Evolutionary conservation across 1,140 invertebrate genomes (phyloP).

Genomic region (Sarcophaga bullata): DNA sequence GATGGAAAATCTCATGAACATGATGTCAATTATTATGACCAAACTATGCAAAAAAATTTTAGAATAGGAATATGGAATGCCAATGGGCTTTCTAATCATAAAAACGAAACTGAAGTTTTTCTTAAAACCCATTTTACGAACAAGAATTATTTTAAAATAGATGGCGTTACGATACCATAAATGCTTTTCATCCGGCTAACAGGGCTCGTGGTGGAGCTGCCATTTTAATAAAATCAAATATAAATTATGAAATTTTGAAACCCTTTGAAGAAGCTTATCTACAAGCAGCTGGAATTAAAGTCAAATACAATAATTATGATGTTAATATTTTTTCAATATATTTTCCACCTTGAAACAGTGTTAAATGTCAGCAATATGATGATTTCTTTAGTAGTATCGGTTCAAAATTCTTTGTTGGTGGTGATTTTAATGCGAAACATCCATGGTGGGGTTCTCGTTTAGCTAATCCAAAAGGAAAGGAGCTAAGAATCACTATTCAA

Average conservation of each 20-base stretch:
- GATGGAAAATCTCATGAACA: constrained; percentile 19
- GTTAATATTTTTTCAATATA: constrained; percentile 32
- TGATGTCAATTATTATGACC: background rate
- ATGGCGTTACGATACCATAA: no score
- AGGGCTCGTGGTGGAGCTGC: constrained; percentile 43
- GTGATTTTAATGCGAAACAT: background rate
- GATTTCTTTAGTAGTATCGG: background rate
- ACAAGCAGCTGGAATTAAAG: constrained; percentile 41
- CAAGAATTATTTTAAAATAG: no score
- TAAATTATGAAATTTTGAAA: background rate
- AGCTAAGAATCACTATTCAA: background rate
- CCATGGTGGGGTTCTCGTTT: background rate
- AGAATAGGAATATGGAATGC: constrained; percentile 42
- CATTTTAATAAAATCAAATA: constrained; percentile 40
- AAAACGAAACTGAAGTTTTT: constrained; percentile 1
- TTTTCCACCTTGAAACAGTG: constrained; percentile 1
- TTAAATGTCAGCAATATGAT: constrained; percentile 40
- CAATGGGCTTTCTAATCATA: constrained; percentile 16
- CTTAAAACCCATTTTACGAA: no score
- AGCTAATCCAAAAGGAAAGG: constrained; percentile 21
- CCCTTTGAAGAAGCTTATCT: constrained; percentile 31
- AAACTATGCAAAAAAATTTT: constrained; percentile 31
- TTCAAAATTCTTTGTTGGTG: background rate
- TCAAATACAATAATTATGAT: constrained; percentile 33
- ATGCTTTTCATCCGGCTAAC: background rate